These are phyloP conservation scores for Muscina levida DNA, from an alignment of 2,888 invertebrate species.

Conservation along the genomic window DNA sequence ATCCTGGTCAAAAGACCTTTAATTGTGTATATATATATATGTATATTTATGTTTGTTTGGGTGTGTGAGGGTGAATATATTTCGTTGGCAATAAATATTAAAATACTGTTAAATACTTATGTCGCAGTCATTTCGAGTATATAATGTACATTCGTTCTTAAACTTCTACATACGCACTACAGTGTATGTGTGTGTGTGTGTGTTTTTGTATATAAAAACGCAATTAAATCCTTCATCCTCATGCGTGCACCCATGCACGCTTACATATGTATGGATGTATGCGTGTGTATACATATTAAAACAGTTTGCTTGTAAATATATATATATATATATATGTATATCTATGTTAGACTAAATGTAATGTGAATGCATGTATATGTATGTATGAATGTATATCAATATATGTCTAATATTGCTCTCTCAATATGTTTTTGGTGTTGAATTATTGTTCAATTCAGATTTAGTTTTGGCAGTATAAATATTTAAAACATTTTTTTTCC, in stretches of 20 bases:
- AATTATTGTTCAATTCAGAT: slow-evolving; percentile 19
- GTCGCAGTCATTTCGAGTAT: slow-evolving; percentile 63
- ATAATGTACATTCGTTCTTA: slow-evolving; percentile 36
- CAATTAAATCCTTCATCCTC: neutral
- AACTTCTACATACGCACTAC: neutral
- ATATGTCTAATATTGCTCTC: slow-evolving; percentile 54
- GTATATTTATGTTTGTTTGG: slow-evolving; percentile 39
- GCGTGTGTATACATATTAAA: slow-evolving; percentile 38
- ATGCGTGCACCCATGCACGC: neutral
- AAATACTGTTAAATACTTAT: slow-evolving; percentile 67
- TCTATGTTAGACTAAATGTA: no score
- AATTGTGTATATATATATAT: slow-evolving; percentile 26
- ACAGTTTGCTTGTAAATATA: slow-evolving; percentile 15
- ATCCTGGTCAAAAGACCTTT: slow-evolving; percentile 34
- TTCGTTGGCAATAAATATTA: slow-evolving; percentile 55
- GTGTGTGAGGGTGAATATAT: slow-evolving; percentile 40
- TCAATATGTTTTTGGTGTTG: slow-evolving; percentile 30
- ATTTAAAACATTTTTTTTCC: slow-evolving; percentile 22
- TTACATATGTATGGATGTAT: neutral
- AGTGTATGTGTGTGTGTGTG: slow-evolving; percentile 27
- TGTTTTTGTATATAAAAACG: slow-evolving; percentile 27
- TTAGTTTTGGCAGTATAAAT: slow-evolving; percentile 33
- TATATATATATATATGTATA: neutral
- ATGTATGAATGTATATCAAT: slow-evolving; percentile 34
- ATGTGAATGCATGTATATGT: neutral